Percentiles rank a stretch among this genome's conserved stretches.
These are phyloP conservation scores for Ciona savignyi DNA, from an alignment of 23 tunicate genomes.

Conservation along the genomic window DNA sequence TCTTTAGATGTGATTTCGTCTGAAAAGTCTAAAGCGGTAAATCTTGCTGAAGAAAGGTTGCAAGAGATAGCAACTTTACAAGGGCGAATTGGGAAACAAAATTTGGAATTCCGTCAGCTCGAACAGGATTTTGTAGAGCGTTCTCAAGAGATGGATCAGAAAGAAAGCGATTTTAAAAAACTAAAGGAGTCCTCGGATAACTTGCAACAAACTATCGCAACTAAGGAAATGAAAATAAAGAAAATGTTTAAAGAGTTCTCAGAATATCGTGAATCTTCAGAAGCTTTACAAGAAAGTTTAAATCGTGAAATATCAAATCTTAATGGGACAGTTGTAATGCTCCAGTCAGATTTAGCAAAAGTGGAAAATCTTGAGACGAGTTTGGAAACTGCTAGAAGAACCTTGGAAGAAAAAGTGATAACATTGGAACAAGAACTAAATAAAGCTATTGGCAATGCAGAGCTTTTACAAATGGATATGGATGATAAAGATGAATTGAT, in stretches of 20 bases:
- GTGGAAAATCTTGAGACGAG: background rate
- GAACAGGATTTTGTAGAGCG: background rate
- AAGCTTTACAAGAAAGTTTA: background rate
- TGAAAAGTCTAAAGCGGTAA: conserved; percentile 1
- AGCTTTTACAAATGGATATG: conserved; percentile 20
- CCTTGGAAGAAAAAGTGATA: background rate
- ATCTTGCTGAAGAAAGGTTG: background rate
- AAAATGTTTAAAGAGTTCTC: background rate
- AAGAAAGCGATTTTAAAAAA: background rate
- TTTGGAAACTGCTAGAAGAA: background rate
- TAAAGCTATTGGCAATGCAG: background rate
- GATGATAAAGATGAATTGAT: conserved; percentile 17
- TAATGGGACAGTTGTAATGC: background rate
- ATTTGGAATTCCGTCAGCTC: background rate
- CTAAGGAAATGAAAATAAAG: background rate
- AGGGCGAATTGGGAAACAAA: background rate
- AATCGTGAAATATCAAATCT: background rate
- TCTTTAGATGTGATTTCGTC: conserved; percentile 2
- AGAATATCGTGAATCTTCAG: background rate
- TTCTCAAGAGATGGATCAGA: background rate
- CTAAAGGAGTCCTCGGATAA: background rate
- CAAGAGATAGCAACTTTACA: background rate
- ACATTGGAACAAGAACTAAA: background rate
- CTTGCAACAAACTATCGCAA: background rate
- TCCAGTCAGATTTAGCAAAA: background rate